phyloP scores from a whole-genome alignment of 2,888 invertebrate species.

The Lasiommata megera region DNA sequence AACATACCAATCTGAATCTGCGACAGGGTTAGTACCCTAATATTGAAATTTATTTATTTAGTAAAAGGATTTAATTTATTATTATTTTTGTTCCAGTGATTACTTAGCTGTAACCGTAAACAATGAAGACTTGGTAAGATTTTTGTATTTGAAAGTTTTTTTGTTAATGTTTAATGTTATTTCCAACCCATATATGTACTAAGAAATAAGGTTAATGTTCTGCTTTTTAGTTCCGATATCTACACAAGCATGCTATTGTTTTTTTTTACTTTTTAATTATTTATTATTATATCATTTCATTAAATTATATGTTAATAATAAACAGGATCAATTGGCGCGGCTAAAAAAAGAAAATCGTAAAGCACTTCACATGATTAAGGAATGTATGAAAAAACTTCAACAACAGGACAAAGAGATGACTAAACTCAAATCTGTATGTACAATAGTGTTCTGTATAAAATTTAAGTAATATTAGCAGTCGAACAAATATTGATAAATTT shows the following conservation, averaged over 20 bases:
- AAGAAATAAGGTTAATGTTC: no score
- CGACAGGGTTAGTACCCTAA: slow-evolving; percentile 47
- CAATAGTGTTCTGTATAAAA: not conserved
- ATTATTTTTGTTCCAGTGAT: slow-evolving; percentile 50
- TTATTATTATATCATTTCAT: not conserved
- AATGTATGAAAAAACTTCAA: slow-evolving; percentile 78
- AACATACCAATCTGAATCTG: slow-evolving; percentile 66
- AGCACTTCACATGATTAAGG: slow-evolving; percentile 81
- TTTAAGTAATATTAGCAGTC: no score
- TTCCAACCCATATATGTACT: no score
- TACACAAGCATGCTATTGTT: no score
- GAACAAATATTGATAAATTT: not conserved
- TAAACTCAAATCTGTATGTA: slow-evolving; percentile 71
- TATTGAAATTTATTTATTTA: not conserved
- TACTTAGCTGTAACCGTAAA: slow-evolving; percentile 60
- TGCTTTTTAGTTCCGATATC: no score
- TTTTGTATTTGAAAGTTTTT: no score
- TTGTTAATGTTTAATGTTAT: no score
- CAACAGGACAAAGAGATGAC: slow-evolving; percentile 77
- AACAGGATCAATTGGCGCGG: slow-evolving; percentile 70
- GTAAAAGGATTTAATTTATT: not conserved
- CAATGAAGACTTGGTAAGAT: slow-evolving; percentile 61
- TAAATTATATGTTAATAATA: slow-evolving; percentile 19
- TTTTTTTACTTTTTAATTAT: not conserved
- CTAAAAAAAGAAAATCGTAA: slow-evolving; percentile 79